Base-by-base conservation (phyloP, 92 coral and sea anemone species). In the Epizoanthus scotinus region DNA sequence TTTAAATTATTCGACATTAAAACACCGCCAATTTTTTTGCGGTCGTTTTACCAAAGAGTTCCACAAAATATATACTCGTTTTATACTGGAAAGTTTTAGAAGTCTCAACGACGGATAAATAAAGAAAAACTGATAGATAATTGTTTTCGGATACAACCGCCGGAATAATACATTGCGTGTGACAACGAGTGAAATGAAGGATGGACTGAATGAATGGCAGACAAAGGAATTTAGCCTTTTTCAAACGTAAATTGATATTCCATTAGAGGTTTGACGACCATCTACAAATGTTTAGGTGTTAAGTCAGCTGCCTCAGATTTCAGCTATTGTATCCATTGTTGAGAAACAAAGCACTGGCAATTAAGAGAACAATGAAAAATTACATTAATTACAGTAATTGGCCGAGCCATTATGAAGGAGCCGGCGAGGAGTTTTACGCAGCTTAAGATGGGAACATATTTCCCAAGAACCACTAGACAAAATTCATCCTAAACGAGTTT, bases 361-460 rank as follows among this genome's bases (percentile, higher is more conserved):
- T 87, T 82, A 62, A 80, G 56, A 8, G 58, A 84, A 88, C 88
- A 84, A 88, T 79, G 82, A 66, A 54, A 78, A 53, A 63, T 73
- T 50, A 65, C 86, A 73, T 44, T 88, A 84, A 88, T 84, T 83
- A 79, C 83, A 72, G 47, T 79, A 79, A 84, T 84, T 88, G 83
- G 79, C 26, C 87, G 71, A 84, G 79, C 69, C 47, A 88, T 88
- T 88, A 88, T 42, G 22, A 60, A 34, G 24, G 24, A 59, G 58
- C 15, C 38, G 67, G 38, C 31, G 63, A 73, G 28, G 12, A 19
- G 53, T 57, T 67, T 34, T 56, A 31, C 56, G 54, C 53, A 36
- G 34, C 54, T 42, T 29, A 60, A 75, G 49, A 14, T 70, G 12
- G 5, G 53, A 12, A 47, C 12, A 40, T 40, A 58, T 21, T 75